Conservation (phyloP, 2,797 vertebrate genomes). For the Mallotus villosus region DNA sequence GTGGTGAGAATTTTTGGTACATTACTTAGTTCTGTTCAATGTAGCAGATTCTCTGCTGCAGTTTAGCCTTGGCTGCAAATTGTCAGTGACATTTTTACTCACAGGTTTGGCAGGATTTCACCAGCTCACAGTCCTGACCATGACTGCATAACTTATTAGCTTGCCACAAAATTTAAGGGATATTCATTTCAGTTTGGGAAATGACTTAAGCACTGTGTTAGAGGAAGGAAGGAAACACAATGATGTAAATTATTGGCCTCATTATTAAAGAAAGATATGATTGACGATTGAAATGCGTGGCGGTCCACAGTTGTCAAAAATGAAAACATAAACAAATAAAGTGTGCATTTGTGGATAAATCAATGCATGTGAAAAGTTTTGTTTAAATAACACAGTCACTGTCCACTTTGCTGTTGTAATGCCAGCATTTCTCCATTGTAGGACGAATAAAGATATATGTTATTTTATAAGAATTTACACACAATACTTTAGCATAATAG, state of each 20-base stretch:
- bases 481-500: too few species aligned
- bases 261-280: slow-evolving; percentile 35
- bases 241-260: slow-evolving; percentile 26
- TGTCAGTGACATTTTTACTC: slow-evolving; percentile 24
- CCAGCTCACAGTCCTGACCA: slow-evolving; percentile 25
- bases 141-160: slow-evolving; percentile 48
- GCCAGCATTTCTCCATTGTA: too few species aligned
- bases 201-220: slow-evolving; percentile 32
- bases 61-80: slow-evolving; percentile 5
- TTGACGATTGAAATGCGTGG: slow-evolving; percentile 30
- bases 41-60: not conserved
- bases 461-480: too few species aligned
- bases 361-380: too few species aligned
- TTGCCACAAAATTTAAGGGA: slow-evolving; percentile 50
- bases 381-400: too few species aligned
- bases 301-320: slow-evolving; percentile 18
- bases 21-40: not conserved
- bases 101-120: slow-evolving; percentile 36
- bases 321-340: not conserved
- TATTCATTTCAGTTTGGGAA: slow-evolving; percentile 50
- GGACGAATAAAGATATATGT: too few species aligned
- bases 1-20: not conserved
- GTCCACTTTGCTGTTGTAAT: too few species aligned
- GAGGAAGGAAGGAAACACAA: slow-evolving; percentile 49
- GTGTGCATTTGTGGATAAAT: too few species aligned